Evolutionary conservation across 2,113 vertebrate genomes (phyloP), one percentile per base, ranked within the genome.

Genomic region (Pterocles orientalis): DNA sequence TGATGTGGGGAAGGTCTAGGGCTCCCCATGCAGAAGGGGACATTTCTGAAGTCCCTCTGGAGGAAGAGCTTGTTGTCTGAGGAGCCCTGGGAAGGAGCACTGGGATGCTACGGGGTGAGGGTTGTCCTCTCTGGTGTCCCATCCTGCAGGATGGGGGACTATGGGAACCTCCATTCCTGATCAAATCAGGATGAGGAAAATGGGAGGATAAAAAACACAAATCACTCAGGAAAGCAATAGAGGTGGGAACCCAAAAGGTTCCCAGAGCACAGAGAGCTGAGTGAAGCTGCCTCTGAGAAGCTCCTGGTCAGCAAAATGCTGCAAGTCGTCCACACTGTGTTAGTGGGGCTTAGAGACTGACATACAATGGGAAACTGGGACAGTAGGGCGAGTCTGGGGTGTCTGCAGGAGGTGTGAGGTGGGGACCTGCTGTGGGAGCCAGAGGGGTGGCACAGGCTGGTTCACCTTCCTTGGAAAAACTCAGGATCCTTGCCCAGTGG

Each of bases 271-370:
- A 39, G 41, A 53, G 14, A 5, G 31, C 21, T 78, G 56, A 75
- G 12, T 51, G 50, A 41, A 75, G 20, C 20, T 31, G 36, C 9
- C 41, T 62, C 28, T 43, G 24, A 48, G 25, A 28, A 65, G 73
- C 45, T 19, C 23, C 68, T 77, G 43, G 36, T 34, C 43, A 82
- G 25, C 50, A 31, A 3, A 60, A 82, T 36, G 19, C 1, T 41
- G 83, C 50, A 43, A 66, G 24, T 61, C 66, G 36, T 36, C 19
- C 6, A 2, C 3, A 5, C 29, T 29, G 17, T 3, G 2, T 51
- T 68, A 3, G 0, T 19, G 47, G 13, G 12, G 16, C 70, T 75
- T 54, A 60, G 56, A 33, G 54, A 14, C 3, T 0, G 0, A 51
- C 8, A 12, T 17, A 1, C 3, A 1, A 11, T 18, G 60, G 48